Percentiles rank a stretch among this genome's conserved stretches.
These are phyloP conservation scores for Aix galericulata DNA, from an alignment of 2,113 vertebrate genomes.

Conservation along the genomic window DNA sequence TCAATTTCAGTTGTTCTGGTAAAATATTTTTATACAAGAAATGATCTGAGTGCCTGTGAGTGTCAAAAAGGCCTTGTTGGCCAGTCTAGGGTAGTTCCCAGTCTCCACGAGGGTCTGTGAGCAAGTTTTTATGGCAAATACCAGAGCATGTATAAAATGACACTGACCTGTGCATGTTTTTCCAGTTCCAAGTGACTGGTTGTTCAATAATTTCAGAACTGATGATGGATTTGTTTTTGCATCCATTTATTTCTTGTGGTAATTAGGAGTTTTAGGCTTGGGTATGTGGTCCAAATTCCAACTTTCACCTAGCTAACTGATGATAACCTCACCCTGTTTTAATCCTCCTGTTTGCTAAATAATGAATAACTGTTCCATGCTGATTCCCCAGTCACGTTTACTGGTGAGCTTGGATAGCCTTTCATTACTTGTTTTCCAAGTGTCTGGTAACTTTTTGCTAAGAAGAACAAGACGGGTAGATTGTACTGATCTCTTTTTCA, in stretches of 20 bases:
- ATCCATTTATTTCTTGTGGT: not conserved
- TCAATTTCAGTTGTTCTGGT: not conserved
- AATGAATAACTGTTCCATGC: not conserved
- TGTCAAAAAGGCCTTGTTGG: not conserved
- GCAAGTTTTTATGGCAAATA: not conserved
- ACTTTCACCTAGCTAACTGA: not conserved
- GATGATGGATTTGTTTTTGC: not conserved
- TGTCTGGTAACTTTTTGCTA: not conserved
- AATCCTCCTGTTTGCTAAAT: not conserved
- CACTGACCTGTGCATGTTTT: not conserved
- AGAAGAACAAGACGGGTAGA: not conserved
- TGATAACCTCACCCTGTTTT: not conserved
- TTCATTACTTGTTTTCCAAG: not conserved
- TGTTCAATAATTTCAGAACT: constrained; percentile 32
- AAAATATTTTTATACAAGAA: not conserved
- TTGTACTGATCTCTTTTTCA: not conserved
- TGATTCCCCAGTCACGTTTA: not conserved
- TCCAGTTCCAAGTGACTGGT: not conserved
- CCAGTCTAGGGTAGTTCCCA: not conserved
- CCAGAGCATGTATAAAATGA: not conserved
- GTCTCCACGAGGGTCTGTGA: not conserved
- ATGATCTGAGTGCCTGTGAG: not conserved
- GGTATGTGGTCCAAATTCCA: not conserved
- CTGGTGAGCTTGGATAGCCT: not conserved
- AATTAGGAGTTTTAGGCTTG: not conserved